Evolutionary conservation across 2,797 vertebrate genomes (phyloP).

Genomic region (Labeo calbasu): DNA sequence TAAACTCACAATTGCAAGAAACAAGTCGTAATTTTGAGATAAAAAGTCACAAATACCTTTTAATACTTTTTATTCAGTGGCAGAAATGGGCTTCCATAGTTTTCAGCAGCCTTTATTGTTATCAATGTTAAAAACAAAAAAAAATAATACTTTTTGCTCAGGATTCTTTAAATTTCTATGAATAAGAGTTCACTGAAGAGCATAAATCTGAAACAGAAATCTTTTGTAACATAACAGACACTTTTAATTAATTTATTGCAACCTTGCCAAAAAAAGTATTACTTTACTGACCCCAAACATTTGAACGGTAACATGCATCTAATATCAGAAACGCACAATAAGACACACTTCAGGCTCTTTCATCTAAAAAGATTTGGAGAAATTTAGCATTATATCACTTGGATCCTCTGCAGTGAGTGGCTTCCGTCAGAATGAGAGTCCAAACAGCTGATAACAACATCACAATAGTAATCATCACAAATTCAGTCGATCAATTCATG

Average conservation of each 20-base stretch:
- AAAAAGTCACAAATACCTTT: too few relatives aligned
- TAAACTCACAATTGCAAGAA: too few relatives aligned
- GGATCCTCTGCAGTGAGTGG: not conserved
- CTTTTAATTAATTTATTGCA: not conserved
- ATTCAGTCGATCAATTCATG: not conserved
- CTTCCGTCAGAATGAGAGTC: not conserved
- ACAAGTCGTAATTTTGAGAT: too few relatives aligned
- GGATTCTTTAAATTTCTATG: not conserved
- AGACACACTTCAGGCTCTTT: not conserved
- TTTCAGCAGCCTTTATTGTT: not conserved
- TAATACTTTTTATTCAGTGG: too few relatives aligned
- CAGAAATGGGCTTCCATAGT: too few relatives aligned
- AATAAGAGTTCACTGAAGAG: not conserved
- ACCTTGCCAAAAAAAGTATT: not conserved
- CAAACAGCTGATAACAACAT: not conserved
- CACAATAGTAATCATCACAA: not conserved
- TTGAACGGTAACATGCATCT: not conserved
- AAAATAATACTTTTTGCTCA: not conserved
- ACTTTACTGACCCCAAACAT: not conserved
- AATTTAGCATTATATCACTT: not conserved
- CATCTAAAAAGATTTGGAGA: not conserved
- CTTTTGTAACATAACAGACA: not conserved
- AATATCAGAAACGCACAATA: not conserved
- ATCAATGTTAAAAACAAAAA: not conserved
- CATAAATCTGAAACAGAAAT: not conserved